These are phyloP conservation scores for Chydorus sphaericus DNA, from an alignment of 2,888 invertebrate species.

Conservation along the genomic window DNA sequence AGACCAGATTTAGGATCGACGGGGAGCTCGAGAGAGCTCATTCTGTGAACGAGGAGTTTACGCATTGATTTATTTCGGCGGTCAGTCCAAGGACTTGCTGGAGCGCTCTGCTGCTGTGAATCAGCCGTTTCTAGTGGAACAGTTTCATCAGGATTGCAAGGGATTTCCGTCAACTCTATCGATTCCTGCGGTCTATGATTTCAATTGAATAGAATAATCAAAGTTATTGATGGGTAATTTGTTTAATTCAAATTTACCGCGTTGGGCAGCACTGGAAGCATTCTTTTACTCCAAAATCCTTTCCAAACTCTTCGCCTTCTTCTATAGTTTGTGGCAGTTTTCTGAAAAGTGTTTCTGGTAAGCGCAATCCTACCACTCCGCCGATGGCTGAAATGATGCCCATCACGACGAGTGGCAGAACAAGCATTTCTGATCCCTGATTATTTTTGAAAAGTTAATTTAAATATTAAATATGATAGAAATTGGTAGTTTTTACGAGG, in stretches of 20 bases:
- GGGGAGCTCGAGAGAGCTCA: slow-evolving; percentile 68
- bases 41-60: slow-evolving; percentile 47
- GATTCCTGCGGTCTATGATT: background rate
- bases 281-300: slow-evolving; percentile 59
- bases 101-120: background rate
- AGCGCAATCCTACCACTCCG: slow-evolving; percentile 57
- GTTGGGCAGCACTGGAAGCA: slow-evolving; percentile 31
- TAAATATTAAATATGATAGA: slow-evolving; percentile 2
- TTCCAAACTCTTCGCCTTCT: slow-evolving; percentile 76
- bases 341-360: slow-evolving; percentile 73
- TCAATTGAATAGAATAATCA: background rate
- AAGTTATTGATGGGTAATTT: background rate
- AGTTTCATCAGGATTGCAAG: background rate
- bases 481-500: slow-evolving; percentile 47
- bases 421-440: slow-evolving; percentile 69
- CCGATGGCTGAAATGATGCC: slow-evolving; percentile 66
- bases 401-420: slow-evolving; percentile 70
- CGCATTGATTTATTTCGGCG: slow-evolving; percentile 4
- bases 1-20: slow-evolving; percentile 59
- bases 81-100: background rate
- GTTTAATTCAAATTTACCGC: background rate
- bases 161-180: background rate
- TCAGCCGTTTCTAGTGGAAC: background rate
- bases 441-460: slow-evolving; percentile 10
- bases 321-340: slow-evolving; percentile 71